Percentiles rank a stretch among this genome's conserved stretches.
Conservation (phyloP, 1,140 invertebrate genomes). For the Macrosteles quadrilineatus region DNA sequence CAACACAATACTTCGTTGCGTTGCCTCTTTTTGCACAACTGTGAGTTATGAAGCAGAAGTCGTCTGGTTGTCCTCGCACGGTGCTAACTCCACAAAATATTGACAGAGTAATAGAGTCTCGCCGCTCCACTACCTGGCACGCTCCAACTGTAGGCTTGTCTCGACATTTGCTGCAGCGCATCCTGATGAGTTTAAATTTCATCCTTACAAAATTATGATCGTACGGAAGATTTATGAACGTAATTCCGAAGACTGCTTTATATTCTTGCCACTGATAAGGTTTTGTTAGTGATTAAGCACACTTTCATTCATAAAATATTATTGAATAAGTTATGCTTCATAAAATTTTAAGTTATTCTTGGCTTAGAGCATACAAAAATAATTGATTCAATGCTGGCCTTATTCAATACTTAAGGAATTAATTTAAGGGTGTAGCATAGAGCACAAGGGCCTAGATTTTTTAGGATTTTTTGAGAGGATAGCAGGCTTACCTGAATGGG, state of each 20-base stretch:
- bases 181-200: conserved; percentile 8
- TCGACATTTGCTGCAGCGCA: not conserved
- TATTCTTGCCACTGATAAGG: not conserved
- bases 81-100: not conserved
- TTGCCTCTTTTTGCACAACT: not conserved
- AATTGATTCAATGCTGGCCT: too few relatives aligned
- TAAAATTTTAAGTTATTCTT: too few relatives aligned
- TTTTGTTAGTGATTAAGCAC: not conserved
- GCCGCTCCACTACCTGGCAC: conserved; percentile 1
- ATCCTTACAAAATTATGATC: conserved; percentile 2
- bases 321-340: too few relatives aligned
- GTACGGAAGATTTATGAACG: not conserved
- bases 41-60: not conserved
- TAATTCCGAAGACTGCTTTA: not conserved
- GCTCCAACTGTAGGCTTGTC: conserved; percentile 6
- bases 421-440: too few relatives aligned
- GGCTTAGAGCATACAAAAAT: too few relatives aligned
- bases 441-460: too few relatives aligned
- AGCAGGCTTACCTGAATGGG: too few relatives aligned
- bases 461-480: too few relatives aligned
- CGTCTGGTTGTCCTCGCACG: conserved; percentile 2
- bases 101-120: not conserved
- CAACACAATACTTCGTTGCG: conserved; percentile 2
- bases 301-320: too few relatives aligned
- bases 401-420: too few relatives aligned